These are phyloP conservation scores for Philotrypesis tridentata DNA, from an alignment of 1,140 invertebrate genomes.

Conservation along the genomic window DNA sequence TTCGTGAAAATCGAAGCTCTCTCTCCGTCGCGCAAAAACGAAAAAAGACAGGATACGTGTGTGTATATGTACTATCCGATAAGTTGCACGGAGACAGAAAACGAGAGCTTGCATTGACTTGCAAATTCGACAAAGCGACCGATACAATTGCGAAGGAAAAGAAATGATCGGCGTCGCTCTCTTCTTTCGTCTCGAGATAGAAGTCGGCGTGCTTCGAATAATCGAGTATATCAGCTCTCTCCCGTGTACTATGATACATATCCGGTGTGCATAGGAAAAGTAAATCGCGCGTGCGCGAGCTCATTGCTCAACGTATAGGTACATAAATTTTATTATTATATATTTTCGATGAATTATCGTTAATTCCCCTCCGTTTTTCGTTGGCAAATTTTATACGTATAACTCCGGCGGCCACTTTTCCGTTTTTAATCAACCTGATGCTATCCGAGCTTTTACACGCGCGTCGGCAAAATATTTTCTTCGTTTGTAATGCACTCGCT, in stretches of 20 bases:
- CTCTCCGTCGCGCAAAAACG: background rate
- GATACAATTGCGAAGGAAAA: constrained; percentile 48
- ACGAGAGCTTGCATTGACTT: constrained; percentile 61
- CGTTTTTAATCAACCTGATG: too few species aligned
- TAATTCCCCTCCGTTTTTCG: too few species aligned
- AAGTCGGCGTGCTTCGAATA: constrained; percentile 58
- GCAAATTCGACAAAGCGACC: constrained; percentile 56
- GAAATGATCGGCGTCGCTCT: background rate
- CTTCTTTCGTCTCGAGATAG: constrained; percentile 27
- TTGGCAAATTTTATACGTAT: too few species aligned
- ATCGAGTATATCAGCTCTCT: too few species aligned
- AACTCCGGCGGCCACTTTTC: too few species aligned
- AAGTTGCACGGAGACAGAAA: constrained; percentile 50
- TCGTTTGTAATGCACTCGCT: too few species aligned
- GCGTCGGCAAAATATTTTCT: too few species aligned
- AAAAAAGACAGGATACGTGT: background rate
- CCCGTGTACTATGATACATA: constrained; percentile 26
- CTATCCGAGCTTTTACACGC: too few species aligned
- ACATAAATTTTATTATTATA: too few species aligned
- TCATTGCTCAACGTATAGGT: too few species aligned
- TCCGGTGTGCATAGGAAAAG: constrained; percentile 12
- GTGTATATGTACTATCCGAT: constrained; percentile 58
- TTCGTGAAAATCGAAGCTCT: background rate
- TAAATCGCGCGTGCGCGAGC: constrained; percentile 2
- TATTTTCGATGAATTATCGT: constrained; percentile 15